phyloP scores from a whole-genome alignment of 2,113 vertebrate genomes.

The Trichomycterus rosablanca region DNA sequence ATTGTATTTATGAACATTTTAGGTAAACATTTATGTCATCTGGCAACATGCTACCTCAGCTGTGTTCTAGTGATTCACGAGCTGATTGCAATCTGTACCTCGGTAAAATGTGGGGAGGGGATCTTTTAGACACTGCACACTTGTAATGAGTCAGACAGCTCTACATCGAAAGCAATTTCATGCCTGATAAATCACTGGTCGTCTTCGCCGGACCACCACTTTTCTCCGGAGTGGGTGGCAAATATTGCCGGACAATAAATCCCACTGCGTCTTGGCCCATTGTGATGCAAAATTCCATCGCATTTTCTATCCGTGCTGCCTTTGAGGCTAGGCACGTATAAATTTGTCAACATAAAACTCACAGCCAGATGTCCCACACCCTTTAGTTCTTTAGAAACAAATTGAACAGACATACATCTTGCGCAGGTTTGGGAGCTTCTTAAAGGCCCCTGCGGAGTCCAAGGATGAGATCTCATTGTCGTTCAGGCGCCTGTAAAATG shows the following conservation, averaged over 20 bases:
- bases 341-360: constrained; percentile 34
- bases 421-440: constrained; percentile 86
- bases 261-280: constrained; percentile 21
- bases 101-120: constrained; percentile 30
- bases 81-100: constrained; percentile 38
- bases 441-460: constrained; percentile 83
- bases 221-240: constrained; percentile 28
- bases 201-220: constrained; percentile 16
- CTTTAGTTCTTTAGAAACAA: constrained; percentile 10
- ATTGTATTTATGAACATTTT: constrained; percentile 15
- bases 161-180: constrained; percentile 50
- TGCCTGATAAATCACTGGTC: constrained; percentile 46
- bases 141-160: constrained; percentile 34
- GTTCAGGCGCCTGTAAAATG: constrained; percentile 76
- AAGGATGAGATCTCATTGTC: constrained; percentile 90
- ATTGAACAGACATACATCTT: constrained; percentile 79
- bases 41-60: constrained; percentile 11
- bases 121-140: constrained; percentile 26
- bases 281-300: constrained; percentile 10
- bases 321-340: constrained; percentile 3
- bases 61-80: constrained; percentile 23
- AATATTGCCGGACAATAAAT: constrained; percentile 45
- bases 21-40: constrained; percentile 28
- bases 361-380: constrained; percentile 14
- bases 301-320: constrained; percentile 8